Evolutionary conservation across 2,113 vertebrate species (phyloP), one percentile per base, ranked within the genome.

Genomic region (Apistogramma diplotaenia): DNA sequence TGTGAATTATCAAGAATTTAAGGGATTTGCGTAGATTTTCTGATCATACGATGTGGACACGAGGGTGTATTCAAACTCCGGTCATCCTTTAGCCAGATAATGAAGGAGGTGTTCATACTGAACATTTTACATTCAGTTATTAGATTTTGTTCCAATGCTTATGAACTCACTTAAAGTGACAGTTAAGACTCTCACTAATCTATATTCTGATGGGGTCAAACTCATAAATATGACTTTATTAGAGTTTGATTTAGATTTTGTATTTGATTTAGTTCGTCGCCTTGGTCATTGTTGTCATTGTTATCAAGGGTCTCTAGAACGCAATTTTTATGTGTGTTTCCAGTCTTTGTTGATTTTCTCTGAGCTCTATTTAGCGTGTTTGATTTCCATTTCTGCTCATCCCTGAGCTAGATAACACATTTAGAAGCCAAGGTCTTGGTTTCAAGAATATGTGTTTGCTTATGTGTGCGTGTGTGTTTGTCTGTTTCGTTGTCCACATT

Each of bases 371-470:
- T 83, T 54, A 77, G 9, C 37, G 84, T 89, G 84, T 92, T 90
- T 89, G 89, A 92, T 91, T 94, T 90, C 76, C 89, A 77, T 86
- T 85, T 84, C 70, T 79, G 79, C 78, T 88, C 84, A 62, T 88
- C 53, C 76, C 77, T 81, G 73, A 78, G 83, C 56, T 49, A 33
- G 78, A 84, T 93, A 93, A 93, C 82, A 76, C 61, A 84, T 88
- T 93, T 92, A 92, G 83, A 86, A 76, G 49, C 43, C 60, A 31
- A 67, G 55, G 82, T 81, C 53, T 85, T 78, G 31, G 74, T 89
- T 85, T 82, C 60, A 65, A 77, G 56, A 35, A 57, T 77, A 55
- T 84, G 79, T 87, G 73, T 90, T 65, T 86, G 84, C 80, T 31
- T 60, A n/a, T 77, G 75, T 79, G 79, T 58, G 57, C 27, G 74